Base-by-base conservation (phyloP, 2,888 invertebrate species). In the Hymenopus coronatus region DNA sequence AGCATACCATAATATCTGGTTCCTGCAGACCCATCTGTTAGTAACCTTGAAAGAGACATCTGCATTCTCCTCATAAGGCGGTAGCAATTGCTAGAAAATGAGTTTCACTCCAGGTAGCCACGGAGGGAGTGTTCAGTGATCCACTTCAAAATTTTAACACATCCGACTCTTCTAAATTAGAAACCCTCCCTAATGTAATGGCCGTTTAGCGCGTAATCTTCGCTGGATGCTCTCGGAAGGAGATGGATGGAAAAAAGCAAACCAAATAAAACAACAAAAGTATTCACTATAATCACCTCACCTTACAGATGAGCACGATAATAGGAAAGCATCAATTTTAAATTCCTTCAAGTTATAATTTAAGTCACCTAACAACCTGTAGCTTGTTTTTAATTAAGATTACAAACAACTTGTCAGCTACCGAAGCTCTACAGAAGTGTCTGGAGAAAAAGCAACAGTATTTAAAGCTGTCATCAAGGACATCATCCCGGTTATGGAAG, bases 381-480 rank as follows among this genome's bases (percentile, higher is more conserved):
- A 46, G 85, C 85, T 85, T 85, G 85, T 85, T 85, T 85, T 85
- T 85, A 85, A 85, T 85, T 85, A 85, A 85, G 85, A 85, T 85
- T 85, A 85, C 85, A 85, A 85, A 85, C 85, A 46, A n/a, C 85
- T 85, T 85, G 85, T 85, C 85, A 85, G 46, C 46, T 46, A 70
- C 85, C 46, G 46, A 46, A n/a, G 46, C n/a, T 46, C 46, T 12
- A 25, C 85, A 46, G n/a, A n/a, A 85, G 85, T 85, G 46, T 84
- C 84, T n/a, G 28, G 30, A 30, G n/a, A 30, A 28, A 33, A 33
- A n/a, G n/a, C 46, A n/a, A 70, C 54, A 70, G 54, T 70, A 70
- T 70, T 70, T 70, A 30, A 85, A n/a, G 85, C 85, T 85, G 85
- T 85, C 85, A 85, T 46, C 85, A 46, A 25, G 25, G 46, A 27